These are phyloP conservation scores for Caenorhabditis auriculariae DNA, from an alignment of 2,888 invertebrate genomes.

Conservation along the genomic window DNA sequence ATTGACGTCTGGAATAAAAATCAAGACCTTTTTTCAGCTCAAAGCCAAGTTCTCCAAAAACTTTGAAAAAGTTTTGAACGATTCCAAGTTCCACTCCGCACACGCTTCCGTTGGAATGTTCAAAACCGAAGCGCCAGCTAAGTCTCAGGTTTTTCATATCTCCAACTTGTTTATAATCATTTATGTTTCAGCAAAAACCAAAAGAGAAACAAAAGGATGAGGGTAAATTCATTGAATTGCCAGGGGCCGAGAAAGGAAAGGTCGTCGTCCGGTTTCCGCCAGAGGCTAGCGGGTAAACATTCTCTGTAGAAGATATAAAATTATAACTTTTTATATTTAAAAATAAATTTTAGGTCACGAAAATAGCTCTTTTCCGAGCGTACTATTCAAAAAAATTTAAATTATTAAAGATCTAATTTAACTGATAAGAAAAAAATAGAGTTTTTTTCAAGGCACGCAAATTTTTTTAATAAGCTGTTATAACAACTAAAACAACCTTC, in stretches of 20 bases:
- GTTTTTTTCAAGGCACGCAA: too few relatives aligned
- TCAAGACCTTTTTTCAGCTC: conserved; percentile 20
- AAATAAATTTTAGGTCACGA: too few relatives aligned
- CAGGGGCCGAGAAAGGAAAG: conserved; percentile 94
- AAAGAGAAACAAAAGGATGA: conserved; percentile 73
- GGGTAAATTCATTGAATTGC: conserved; percentile 93
- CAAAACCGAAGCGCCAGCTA: conserved; percentile 11
- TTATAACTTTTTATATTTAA: too few relatives aligned
- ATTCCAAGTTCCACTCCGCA: conserved; percentile 28
- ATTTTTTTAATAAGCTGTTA: too few relatives aligned
- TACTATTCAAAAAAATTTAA: too few relatives aligned
- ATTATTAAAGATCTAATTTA: too few relatives aligned
- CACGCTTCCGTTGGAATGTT: conserved; percentile 38
- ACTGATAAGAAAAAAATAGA: too few relatives aligned
- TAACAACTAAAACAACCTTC: conserved; percentile 1
- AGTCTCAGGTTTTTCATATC: background rate
- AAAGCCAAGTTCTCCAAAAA: conserved; percentile 29
- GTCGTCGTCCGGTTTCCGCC: conserved; percentile 98
- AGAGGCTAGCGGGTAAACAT: conserved; percentile 91
- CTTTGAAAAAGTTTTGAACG: conserved; percentile 36
- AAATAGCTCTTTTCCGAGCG: too few relatives aligned
- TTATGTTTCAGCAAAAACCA: conserved; percentile 2
- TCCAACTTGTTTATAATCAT: background rate
- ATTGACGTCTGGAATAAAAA: too few relatives aligned
- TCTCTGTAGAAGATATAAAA: too few relatives aligned